phyloP scores from a whole-genome alignment of 1,140 invertebrate genomes.

The Zophobas atratus region DNA sequence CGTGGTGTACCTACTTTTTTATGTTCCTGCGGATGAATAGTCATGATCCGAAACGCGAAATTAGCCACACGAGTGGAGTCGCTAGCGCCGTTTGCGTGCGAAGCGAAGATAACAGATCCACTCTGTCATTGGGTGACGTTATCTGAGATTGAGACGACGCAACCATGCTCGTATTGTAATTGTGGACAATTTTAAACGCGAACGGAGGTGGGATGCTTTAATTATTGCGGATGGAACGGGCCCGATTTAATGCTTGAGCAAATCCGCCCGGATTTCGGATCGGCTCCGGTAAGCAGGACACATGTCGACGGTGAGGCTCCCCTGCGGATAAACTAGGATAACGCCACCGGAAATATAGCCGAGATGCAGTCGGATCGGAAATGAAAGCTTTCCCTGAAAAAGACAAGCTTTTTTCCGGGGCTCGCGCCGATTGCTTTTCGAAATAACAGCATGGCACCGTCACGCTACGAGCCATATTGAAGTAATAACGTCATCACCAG shows the following conservation, averaged over 20 bases:
- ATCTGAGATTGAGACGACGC: slow-evolving; percentile 61
- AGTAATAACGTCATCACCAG: no score
- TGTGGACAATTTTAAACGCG: slow-evolving; percentile 35
- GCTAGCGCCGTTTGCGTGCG: slow-evolving; percentile 72
- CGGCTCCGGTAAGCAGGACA: slow-evolving; percentile 63
- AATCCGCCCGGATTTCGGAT: slow-evolving; percentile 60
- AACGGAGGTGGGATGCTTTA: slow-evolving; percentile 22
- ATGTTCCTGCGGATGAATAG: slow-evolving; percentile 35
- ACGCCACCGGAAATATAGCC: slow-evolving; percentile 73
- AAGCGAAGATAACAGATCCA: slow-evolving; percentile 72
- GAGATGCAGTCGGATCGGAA: slow-evolving; percentile 70
- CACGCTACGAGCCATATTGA: slow-evolving; percentile 1
- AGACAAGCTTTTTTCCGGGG: slow-evolving; percentile 65
- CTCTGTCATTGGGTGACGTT: slow-evolving; percentile 73
- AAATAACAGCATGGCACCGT: slow-evolving; percentile 15
- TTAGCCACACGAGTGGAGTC: slow-evolving; percentile 57
- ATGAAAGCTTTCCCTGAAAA: slow-evolving; percentile 68
- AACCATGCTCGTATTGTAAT: slow-evolving; percentile 35
- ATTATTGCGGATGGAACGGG: slow-evolving; percentile 48
- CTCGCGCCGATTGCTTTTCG: slow-evolving; percentile 9
- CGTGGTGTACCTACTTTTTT: slow-evolving; percentile 43
- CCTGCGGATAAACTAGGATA: slow-evolving; percentile 71
- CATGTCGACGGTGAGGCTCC: slow-evolving; percentile 65
- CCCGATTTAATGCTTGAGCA: slow-evolving; percentile 52
- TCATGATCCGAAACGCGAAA: slow-evolving; percentile 44